phyloP scores from a whole-genome alignment of 1,140 invertebrate species.

The Conopomorpha cramerella region DNA sequence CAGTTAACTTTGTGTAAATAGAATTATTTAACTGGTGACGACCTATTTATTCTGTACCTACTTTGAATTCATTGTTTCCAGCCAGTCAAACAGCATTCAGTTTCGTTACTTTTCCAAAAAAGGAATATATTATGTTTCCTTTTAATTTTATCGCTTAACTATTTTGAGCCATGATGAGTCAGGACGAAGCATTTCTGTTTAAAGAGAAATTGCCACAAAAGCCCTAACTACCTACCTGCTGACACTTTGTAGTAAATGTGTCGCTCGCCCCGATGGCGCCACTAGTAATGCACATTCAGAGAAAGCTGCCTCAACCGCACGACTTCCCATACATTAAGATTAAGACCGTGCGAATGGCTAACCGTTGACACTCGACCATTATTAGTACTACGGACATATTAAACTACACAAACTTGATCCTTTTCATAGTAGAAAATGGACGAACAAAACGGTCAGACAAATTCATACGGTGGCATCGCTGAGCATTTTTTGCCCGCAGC shows the following conservation, averaged over 20 bases:
- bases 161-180: background rate
- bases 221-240: too few relatives aligned
- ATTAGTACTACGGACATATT: too few relatives aligned
- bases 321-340: slow-evolving; percentile 41
- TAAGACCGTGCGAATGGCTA: background rate
- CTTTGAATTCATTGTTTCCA: too few relatives aligned
- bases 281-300: slow-evolving; percentile 27
- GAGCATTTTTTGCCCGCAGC: background rate
- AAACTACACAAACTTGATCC: too few relatives aligned
- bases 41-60: too few relatives aligned
- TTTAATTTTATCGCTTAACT: background rate
- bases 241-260: background rate
- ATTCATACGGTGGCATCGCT: background rate
- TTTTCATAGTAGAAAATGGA: background rate
- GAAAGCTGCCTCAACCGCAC: slow-evolving; percentile 36
- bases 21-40: too few relatives aligned
- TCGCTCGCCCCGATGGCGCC: slow-evolving; percentile 15
- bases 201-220: too few relatives aligned
- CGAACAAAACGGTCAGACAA: background rate
- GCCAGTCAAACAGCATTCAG: too few relatives aligned
- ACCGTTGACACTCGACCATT: too few relatives aligned
- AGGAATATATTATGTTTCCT: background rate
- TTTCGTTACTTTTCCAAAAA: background rate
- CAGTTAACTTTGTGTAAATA: background rate
- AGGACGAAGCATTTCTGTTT: too few relatives aligned